A percentile compares a stretch with the other conserved stretches of the same genome.
Conservation (phyloP, 2,797 vertebrate species). For the Eurystomus glaucurus region DNA sequence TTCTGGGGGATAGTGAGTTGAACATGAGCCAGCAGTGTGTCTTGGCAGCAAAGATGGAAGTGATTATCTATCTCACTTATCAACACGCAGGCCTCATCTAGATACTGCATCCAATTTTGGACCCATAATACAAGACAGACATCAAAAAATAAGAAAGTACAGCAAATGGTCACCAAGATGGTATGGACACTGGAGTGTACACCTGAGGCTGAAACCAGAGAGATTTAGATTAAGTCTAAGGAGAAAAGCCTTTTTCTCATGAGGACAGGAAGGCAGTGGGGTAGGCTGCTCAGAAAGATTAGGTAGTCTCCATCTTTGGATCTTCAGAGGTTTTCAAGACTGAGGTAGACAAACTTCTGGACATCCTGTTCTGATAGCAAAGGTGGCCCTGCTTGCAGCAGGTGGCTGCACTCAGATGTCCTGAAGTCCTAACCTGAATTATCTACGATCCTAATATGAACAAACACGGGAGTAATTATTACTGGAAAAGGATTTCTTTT, state of each 20-base stretch:
- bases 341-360: background rate
- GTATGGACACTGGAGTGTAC: rapidly evolving
- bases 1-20: background rate
- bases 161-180: background rate
- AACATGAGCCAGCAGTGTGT: background rate
- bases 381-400: background rate
- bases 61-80: background rate
- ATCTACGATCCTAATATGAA: background rate
- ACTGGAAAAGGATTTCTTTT: background rate
- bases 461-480: background rate
- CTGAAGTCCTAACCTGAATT: background rate
- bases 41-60: background rate
- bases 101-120: background rate
- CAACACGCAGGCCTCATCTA: background rate
- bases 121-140: background rate
- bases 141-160: background rate
- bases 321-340: background rate
- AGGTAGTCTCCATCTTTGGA: background rate
- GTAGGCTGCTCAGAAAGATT: background rate
- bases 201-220: background rate
- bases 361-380: background rate
- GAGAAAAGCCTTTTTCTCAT: rapidly evolving
- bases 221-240: background rate
- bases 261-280: background rate
- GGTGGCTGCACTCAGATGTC: background rate